phyloP scores from a whole-genome alignment of 2,797 vertebrate species.

The Apodemus agrarius region DNA sequence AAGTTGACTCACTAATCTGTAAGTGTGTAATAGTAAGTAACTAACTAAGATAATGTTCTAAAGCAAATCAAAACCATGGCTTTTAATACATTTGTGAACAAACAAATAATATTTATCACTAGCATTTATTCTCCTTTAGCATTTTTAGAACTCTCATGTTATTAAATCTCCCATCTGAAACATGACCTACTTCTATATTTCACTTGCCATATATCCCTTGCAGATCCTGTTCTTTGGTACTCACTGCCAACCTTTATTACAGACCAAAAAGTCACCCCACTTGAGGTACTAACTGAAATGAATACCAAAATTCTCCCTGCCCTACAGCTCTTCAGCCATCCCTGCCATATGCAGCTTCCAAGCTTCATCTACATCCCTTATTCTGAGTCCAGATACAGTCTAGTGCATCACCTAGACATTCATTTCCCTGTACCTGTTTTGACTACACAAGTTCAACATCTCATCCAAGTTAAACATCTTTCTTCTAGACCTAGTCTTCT shows the following conservation, averaged over 20 bases:
- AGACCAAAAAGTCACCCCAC: background rate
- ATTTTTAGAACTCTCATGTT: background rate
- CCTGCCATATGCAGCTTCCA: too few relatives aligned
- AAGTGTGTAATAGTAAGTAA: background rate
- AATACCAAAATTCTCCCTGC: too few relatives aligned
- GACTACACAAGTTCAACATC: background rate
- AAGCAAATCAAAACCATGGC: background rate
- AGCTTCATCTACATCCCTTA: background rate
- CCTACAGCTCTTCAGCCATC: background rate
- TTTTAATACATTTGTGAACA: conserved; percentile 19
- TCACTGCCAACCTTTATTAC: too few relatives aligned
- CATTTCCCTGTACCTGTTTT: too few relatives aligned
- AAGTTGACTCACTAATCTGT: background rate
- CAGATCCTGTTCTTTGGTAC: background rate
- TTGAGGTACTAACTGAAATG: background rate
- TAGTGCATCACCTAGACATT: background rate
- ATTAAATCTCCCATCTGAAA: background rate
- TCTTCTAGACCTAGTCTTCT: background rate
- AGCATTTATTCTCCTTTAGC: background rate
- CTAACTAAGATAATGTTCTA: background rate
- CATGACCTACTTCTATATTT: background rate
- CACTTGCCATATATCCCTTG: background rate
- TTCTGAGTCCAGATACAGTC: background rate
- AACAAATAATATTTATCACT: background rate
- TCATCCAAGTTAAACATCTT: background rate